These are phyloP conservation scores for Gobius niger DNA, from an alignment of 2,113 vertebrate genomes.

Conservation along the genomic window DNA sequence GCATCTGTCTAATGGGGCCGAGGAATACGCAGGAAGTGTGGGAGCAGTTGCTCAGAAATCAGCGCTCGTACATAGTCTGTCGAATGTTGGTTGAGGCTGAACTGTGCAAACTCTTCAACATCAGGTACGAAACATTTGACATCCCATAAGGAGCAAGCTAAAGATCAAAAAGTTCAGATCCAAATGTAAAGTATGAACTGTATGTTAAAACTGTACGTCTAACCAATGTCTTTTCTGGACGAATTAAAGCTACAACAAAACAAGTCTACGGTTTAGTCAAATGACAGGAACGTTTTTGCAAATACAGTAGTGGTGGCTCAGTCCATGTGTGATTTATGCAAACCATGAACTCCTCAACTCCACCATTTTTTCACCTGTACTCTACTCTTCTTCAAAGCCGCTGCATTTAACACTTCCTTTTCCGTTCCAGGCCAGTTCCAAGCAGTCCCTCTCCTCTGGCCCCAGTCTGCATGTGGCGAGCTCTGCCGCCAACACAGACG, in stretches of 20 bases:
- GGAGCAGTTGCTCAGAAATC: no score
- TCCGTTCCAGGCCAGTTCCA: not conserved
- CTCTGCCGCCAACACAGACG: constrained; percentile 30
- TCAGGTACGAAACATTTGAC: no score
- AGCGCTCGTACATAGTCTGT: not conserved
- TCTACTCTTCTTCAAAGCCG: not conserved
- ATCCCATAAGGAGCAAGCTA: no score
- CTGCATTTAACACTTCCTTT: no score
- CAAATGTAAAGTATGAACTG: no score
- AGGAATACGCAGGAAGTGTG: not conserved
- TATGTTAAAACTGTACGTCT: no score
- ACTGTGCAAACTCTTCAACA: no score
- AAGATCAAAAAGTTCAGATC: no score
- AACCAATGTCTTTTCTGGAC: no score
- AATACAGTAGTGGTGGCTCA: not conserved
- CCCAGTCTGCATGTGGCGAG: constrained; percentile 24
- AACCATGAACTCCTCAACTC: not conserved
- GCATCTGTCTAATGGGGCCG: not conserved
- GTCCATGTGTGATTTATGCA: not conserved
- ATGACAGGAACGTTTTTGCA: not conserved
- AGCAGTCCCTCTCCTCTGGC: not conserved
- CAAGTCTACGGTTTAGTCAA: not conserved
- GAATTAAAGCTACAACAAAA: no score
- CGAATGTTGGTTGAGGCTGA: no score
- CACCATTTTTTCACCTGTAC: not conserved